phyloP scores from a whole-genome alignment of 2,113 vertebrate genomes.

The Ahaetulla prasina region DNA sequence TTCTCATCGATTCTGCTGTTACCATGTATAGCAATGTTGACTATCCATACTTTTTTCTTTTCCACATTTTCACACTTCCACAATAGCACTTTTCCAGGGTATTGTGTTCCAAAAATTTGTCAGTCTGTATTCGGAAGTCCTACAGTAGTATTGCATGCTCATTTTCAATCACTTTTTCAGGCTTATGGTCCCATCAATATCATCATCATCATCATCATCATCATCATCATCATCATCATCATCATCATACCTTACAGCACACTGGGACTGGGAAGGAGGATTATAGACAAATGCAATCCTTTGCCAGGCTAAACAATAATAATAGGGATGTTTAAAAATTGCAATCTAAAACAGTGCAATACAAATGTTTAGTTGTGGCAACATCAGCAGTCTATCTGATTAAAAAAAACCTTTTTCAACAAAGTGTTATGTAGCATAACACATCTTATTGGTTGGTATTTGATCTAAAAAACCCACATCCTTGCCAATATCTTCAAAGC shows the following conservation, averaged over 20 bases:
- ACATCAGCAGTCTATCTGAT: not conserved
- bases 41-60: no score
- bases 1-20: no score
- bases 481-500: slow-evolving; percentile 58
- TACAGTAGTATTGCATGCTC: no score
- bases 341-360: not conserved
- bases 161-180: no score
- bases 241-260: not conserved
- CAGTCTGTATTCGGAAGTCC: no score
- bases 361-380: not conserved
- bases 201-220: not conserved
- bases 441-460: slow-evolving; percentile 31
- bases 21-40: no score
- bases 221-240: not conserved
- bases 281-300: not conserved
- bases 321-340: not conserved
- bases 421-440: slow-evolving; percentile 32
- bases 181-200: no score
- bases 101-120: no score
- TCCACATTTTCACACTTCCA: no score
- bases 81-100: no score
- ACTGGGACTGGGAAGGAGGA: not conserved
- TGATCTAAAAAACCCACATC: slow-evolving; percentile 49
- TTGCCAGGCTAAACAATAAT: not conserved
- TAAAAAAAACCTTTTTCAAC: slow-evolving; percentile 15